Evolutionary conservation across 1,140 invertebrate genomes (phyloP).

Genomic region (Danaus plexippus): DNA sequence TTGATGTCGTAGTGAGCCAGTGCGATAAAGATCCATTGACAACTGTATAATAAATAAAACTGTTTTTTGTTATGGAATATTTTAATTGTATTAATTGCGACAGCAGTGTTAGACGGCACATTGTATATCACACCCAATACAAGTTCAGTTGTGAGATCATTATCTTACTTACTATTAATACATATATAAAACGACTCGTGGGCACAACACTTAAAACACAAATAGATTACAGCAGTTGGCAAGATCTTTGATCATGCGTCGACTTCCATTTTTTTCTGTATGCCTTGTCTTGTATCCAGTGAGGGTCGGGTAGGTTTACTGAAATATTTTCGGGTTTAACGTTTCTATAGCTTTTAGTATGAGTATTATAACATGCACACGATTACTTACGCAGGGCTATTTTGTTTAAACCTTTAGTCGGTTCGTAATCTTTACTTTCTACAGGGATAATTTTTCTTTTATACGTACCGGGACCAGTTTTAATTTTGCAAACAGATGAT

Average conservation of each 20-base stretch:
- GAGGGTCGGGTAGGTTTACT: slow-evolving; percentile 52
- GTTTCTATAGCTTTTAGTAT: slow-evolving; percentile 36
- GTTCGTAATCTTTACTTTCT: slow-evolving; percentile 39
- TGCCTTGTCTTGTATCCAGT: slow-evolving; percentile 34
- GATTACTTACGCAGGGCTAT: slow-evolving; percentile 61
- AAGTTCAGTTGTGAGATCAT: slow-evolving; percentile 36
- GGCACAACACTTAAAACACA: no score
- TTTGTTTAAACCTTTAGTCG: slow-evolving; percentile 42
- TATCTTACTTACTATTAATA: slow-evolving; percentile 20
- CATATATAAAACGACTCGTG: slow-evolving; percentile 14
- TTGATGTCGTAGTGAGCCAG: slow-evolving; percentile 80
- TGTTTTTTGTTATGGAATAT: no score
- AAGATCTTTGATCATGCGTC: slow-evolving; percentile 47
- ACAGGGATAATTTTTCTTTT: slow-evolving; percentile 40
- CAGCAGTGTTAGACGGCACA: slow-evolving; percentile 21
- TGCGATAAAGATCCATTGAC: slow-evolving; percentile 81
- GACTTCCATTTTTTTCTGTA: slow-evolving; percentile 37
- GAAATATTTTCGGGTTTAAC: slow-evolving; percentile 59
- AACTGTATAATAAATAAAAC: slow-evolving; percentile 50
- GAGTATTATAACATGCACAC: slow-evolving; percentile 50
- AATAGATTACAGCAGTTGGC: slow-evolving; percentile 40
- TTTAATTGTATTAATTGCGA: no score
- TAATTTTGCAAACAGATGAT: slow-evolving; percentile 56
- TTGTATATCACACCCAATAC: background rate
- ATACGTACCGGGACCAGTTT: slow-evolving; percentile 30